Base-by-base conservation (phyloP, 2,113 vertebrate genomes). In the Galemys pyrenaicus region DNA sequence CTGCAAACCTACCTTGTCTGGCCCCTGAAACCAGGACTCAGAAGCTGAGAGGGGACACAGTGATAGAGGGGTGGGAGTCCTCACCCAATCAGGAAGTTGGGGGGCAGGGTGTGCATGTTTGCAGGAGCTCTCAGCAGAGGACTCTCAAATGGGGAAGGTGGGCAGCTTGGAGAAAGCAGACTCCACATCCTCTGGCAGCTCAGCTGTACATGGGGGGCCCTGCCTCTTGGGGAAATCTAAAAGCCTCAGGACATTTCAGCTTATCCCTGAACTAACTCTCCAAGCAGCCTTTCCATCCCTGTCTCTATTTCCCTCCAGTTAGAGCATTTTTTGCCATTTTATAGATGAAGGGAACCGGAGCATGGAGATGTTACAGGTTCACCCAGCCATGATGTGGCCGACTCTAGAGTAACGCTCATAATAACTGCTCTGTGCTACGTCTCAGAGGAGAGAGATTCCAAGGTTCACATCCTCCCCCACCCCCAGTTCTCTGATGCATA, bases 141-240 rank as follows among this genome's bases (percentile, higher is more conserved):
- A 12, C 32, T 73, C 35, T 44, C 6, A 0, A n/a, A 37, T 3
- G 10, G 9, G 9, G 15, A 3, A 2, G 8, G n/a, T 5, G 1
- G 35, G n/a, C 16, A 3, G 0, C 17, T 2, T 6, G 20, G 49
- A 91, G 46, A 51, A 39, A 62, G 16, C 39, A 32, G 37, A 19
- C 5, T 17, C 15, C 7, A 56, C 49, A 41, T n/a, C 35, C 62
- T 20, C 8, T 6, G 30, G 74, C 16, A 24, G 16, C 70, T 75
- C 19, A 0, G 41, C 75, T 67, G 39, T n/a, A 44, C 19, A 9
- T 1, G 9, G 51, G 26, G 49, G n/a, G 22, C 3, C 22, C 16
- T 68, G 49, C 17, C 44, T 79, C 60, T 71, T 6, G 32, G 28
- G 20, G 15, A 49, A 17, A 35, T 19, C 19, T 13, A 28, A 4